Evolutionary conservation across 2,113 vertebrate species (phyloP), one percentile per base, ranked within the genome.

Genomic region (Epinephelus lanceolatus): DNA sequence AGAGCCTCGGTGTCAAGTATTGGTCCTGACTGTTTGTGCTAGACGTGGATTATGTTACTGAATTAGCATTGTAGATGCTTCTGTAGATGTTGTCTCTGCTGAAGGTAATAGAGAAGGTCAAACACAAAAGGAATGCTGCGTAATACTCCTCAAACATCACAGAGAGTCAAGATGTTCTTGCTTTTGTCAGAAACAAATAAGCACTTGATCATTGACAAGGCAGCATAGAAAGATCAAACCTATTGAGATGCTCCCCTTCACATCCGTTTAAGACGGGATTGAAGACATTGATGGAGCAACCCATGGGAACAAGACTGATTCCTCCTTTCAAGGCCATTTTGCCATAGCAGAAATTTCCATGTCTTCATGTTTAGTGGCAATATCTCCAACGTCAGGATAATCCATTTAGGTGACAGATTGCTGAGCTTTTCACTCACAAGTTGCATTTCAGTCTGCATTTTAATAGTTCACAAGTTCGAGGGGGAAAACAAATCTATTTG

Each of bases 351-450:
- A 90, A 85, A 90, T 91, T 87, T 88, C 76, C 89, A 86, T 91
- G 73, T 86, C 76, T 86, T 76, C 73, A 83, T 81, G 78, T 90
- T 93, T 85, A 90, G 85, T 89, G 80, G 86, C 85, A 87, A 86
- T 86, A 71, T 90, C 89, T 91, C 68, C 86, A 68, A 84, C 42
- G 11, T 86, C 71, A 42, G 72, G 74, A 74, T 93, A 94, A 94
- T 94, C 82, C 65, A 78, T 85, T 94, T 91, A 94, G 74, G 63
- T 87, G 92, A 90, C 91, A 93, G 84, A 89, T 80, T 84, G 92
- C 92, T 93, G 92, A 94, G 91, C 80, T 90, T 91, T 93, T 92
- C 89, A 89, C 65, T 90, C 73, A 88, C 72, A 89, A 86, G 69
- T 91, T 91, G 77, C 42, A 76, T 37, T 84, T 88, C 60, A 65